Evolutionary conservation across 2,113 vertebrate genomes (phyloP).

Genomic region (Cavia aperea): DNA sequence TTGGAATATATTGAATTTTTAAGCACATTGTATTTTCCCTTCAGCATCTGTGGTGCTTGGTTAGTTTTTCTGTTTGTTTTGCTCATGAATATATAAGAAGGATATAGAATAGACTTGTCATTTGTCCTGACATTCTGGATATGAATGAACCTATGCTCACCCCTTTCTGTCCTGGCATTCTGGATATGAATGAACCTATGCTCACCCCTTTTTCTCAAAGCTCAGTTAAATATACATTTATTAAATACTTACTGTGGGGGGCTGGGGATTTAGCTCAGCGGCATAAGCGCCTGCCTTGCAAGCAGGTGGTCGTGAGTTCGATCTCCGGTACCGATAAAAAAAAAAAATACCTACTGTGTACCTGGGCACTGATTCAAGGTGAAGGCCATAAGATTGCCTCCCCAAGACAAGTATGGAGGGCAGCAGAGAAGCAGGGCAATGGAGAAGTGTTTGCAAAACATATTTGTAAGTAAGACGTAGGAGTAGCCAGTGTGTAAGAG

Average conservation of each 20-base stretch:
- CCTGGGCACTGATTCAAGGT: not conserved
- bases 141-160: not conserved
- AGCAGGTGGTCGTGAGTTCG: too few relatives aligned
- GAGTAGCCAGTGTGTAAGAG: not conserved
- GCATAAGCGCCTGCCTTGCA: too few relatives aligned
- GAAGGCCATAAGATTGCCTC: not conserved
- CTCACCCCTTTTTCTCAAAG: not conserved
- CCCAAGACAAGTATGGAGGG: not conserved
- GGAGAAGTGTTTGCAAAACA: not conserved
- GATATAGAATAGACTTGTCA: not conserved
- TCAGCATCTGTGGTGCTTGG: not conserved
- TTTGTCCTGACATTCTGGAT: not conserved
- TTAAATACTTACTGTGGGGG: not conserved
- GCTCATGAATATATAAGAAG: not conserved
- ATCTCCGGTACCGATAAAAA: too few relatives aligned
- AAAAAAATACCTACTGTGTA: not conserved
- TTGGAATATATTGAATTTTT: constrained; percentile 30
- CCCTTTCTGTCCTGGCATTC: not conserved
- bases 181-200: not conserved
- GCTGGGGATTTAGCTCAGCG: too few relatives aligned
- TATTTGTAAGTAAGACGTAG: not conserved
- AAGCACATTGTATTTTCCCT: not conserved
- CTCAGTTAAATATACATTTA: not conserved
- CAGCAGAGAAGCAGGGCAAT: not conserved
- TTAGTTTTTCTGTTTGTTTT: constrained; percentile 43